Base-by-base conservation (phyloP, 2,797 vertebrate species). In the Adrianichthys oophorus region DNA sequence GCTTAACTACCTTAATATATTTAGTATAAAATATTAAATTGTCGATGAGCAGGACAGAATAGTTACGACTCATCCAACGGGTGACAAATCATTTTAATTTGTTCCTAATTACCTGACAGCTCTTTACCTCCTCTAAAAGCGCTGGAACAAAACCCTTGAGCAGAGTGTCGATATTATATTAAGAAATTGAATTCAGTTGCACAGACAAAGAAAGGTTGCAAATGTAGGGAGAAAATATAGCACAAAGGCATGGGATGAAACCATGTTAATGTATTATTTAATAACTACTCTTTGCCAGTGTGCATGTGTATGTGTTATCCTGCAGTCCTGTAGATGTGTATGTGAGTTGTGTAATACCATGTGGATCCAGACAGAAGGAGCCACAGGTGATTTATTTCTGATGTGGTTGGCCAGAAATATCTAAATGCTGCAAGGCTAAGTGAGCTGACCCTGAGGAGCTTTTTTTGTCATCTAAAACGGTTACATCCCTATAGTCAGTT, bases 361-460 rank as follows among this genome's bases (percentile, higher is more conserved):
- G 29, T 37, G 32, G 32, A 3, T 37, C 32, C 32, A 37, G 32
- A 37, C 32, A 37, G 12, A 17, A 7, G 23, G 17, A 26, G 41
- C 52, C 52, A 45, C 23, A 44, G n/a, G 42, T 55, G 53, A 15
- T 44, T 14, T 3, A 45, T 55, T 17, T 55, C 23, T 32, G 10
- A 18, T 45, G 42, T 18, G n/a, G 23, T 12, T 14, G 41, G 18
- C 16, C 13, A 55, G 10, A 18, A 29, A 44, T 29, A 55, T 29
- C 16, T 26, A 16, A 12, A 16, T 21, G 50, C 50, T 41, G 13
- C 51, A 52, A 41, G 50, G 50, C 37, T 41, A 26, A 15, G 14
- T 29, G n/a, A 7, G 19, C n/a, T 16, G 21, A 50, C 14, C 48
- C 8, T 50, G 7, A 26, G 19, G 8, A 21, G 19, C 17, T 48